Evolutionary conservation across 2,888 invertebrate species (phyloP), one percentile per base, ranked within the genome.

Genomic region (Eurytoma adleriae): DNA sequence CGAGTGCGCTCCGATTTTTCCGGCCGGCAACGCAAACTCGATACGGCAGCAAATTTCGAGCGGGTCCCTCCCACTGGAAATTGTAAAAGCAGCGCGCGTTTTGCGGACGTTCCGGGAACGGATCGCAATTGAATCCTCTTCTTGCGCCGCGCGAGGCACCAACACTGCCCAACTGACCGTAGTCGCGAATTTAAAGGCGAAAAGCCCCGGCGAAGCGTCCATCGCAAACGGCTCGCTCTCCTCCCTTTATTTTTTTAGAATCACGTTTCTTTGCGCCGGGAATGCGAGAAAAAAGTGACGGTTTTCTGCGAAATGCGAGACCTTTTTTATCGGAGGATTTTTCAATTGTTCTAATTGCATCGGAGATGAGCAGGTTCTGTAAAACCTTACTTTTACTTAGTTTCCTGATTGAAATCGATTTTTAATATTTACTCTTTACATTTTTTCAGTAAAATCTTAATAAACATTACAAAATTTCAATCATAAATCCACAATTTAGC

Each of bases 111-210:
- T 79, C 81, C 30, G 18, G 50, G 81, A 81, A 83, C 18, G 57
- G 52, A 70, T 75, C 61, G 79, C 76, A 82, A 80, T 80, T 82
- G 77, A 78, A 80, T 78, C 74, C 56, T 69, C 57, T 79, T 68
- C 52, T 66, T 78, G 66, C 71, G 30, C 72, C 52, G 50, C 40
- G 30, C 12, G 27, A 10, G 30, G 59, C 57, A 59, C 57, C 72
- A 24, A 40, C 66, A 61, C 48, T 61, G 30, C 20, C 77, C 50
- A 78, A 81, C 78, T 78, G 71, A 75, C 67, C 59, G 70, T 75
- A 67, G 78, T 75, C 74, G 71, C 77, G 67, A 72, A 61, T 76
- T 50, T 69, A 50, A 40, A 69, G 69, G 40, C 61, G 69, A 69
- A 62, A 76, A 76, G 69, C n/a, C 13, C 69, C 18, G 13, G 18